phyloP scores from a whole-genome alignment of 1,140 invertebrate genomes.

The Sarcophaga peregrina region DNA sequence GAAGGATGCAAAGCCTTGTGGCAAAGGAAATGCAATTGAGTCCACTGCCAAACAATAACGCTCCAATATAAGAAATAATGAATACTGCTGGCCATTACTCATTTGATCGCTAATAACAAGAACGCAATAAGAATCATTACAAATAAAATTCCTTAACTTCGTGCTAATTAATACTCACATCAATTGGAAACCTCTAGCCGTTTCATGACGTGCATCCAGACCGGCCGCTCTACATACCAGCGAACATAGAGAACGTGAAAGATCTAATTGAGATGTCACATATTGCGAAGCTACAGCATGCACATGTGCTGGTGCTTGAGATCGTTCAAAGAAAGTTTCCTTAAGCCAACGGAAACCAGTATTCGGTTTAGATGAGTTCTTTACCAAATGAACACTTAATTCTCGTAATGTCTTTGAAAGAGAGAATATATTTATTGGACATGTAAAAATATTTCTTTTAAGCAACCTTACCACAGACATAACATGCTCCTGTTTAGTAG shows the following conservation, averaged over 20 bases:
- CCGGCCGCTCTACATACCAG: conserved; percentile 76
- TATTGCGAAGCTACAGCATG: conserved; percentile 84
- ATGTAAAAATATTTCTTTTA: conserved; percentile 1
- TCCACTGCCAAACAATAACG: conserved; percentile 82
- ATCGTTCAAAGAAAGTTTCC: conserved; percentile 65
- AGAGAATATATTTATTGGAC: neutral
- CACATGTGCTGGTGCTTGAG: conserved; percentile 77
- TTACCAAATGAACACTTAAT: conserved; percentile 83
- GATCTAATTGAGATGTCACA: conserved; percentile 81
- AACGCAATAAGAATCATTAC: conserved; percentile 52
- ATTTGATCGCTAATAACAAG: conserved; percentile 74
- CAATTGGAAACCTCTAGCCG: conserved; percentile 80
- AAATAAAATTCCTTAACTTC: neutral
- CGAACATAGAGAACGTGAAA: conserved; percentile 80
- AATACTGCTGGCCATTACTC: conserved; percentile 73
- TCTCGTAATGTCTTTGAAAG: conserved; percentile 78
- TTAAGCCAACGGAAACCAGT: conserved; percentile 66
- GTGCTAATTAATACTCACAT: conserved; percentile 70
- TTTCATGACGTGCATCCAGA: conserved; percentile 74
- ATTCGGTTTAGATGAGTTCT: conserved; percentile 70
- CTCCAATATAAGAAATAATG: conserved; percentile 79
- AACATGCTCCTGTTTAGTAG: conserved; percentile 87
- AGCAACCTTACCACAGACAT: conserved; percentile 78
- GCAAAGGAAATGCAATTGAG: conserved; percentile 83
- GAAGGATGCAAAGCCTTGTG: conserved; percentile 87